Evolutionary conservation across 2,797 vertebrate genomes (phyloP).

Genomic region (Rhinogobio ventralis): DNA sequence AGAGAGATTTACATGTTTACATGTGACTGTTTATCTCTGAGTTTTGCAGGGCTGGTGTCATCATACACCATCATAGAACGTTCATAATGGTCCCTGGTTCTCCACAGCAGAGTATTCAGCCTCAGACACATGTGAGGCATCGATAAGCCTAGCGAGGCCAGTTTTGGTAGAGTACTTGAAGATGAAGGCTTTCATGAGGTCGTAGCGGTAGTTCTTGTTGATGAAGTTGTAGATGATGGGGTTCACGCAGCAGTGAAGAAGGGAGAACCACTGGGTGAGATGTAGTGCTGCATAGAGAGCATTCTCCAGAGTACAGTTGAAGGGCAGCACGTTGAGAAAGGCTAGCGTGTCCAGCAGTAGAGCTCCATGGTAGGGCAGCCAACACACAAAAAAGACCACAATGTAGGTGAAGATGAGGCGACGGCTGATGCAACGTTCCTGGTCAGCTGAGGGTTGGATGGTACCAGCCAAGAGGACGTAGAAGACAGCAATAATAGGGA

Average conservation of each 20-base stretch:
- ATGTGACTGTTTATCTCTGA: conserved; percentile 31
- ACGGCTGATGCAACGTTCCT: conserved; percentile 81
- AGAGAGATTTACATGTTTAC: conserved; percentile 23
- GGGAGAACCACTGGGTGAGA: conserved; percentile 88
- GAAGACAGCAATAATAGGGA: conserved; percentile 84
- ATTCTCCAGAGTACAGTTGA: conserved; percentile 87
- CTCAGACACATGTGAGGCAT: conserved; percentile 83
- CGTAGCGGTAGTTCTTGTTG: conserved; percentile 86
- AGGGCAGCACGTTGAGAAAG: conserved; percentile 82
- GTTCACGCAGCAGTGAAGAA: conserved; percentile 90
- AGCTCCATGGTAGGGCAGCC: conserved; percentile 86
- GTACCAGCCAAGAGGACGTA: conserved; percentile 83
- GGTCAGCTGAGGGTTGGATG: conserved; percentile 77
- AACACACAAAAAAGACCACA: conserved; percentile 89
- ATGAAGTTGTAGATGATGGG: conserved; percentile 91
- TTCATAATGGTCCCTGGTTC: conserved; percentile 59
- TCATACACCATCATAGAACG: not conserved
- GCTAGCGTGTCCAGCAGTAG: conserved; percentile 86
- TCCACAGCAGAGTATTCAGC: conserved; percentile 80
- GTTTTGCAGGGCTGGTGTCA: conserved; percentile 24
- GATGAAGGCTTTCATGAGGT: conserved; percentile 93
- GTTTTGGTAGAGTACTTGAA: conserved; percentile 93
- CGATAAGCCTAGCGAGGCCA: conserved; percentile 86
- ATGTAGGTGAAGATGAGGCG: conserved; percentile 87
- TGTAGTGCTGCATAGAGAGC: conserved; percentile 85